These are phyloP conservation scores for Abrostola tripartita DNA, from an alignment of 2,888 invertebrate genomes.

Conservation along the genomic window DNA sequence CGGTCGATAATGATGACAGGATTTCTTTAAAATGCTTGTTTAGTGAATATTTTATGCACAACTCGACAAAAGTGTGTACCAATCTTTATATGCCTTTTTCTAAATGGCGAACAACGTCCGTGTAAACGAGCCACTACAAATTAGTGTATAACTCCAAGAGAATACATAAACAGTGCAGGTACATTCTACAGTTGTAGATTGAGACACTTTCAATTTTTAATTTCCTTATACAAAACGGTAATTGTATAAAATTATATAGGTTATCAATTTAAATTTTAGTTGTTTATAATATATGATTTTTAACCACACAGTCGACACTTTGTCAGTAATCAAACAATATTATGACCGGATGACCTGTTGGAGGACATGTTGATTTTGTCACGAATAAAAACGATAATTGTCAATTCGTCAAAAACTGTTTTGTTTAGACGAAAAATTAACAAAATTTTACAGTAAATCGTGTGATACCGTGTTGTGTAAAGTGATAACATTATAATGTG, in stretches of 20 bases:
- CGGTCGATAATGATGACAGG: too few species aligned
- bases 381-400: conserved; percentile 81
- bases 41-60: too few species aligned
- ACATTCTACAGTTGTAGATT: conserved; percentile 33
- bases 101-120: neutral
- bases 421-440: conserved; percentile 79
- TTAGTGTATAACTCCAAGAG: neutral
- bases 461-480: conserved; percentile 77
- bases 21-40: too few species aligned
- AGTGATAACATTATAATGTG: conserved; percentile 80
- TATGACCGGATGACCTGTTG: conserved; percentile 80
- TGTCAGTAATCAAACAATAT: conserved; percentile 30
- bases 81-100: too few species aligned
- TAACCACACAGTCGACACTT: neutral
- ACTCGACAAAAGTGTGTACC: too few species aligned
- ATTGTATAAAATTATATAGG: neutral
- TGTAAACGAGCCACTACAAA: neutral
- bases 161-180: conserved; percentile 5
- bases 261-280: neutral
- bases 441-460: conserved; percentile 81
- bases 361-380: conserved; percentile 86
- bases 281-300: neutral
- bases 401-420: conserved; percentile 85
- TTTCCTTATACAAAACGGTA: conserved; percentile 8
- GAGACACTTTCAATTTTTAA: conserved; percentile 41